Percentiles rank a stretch among this genome's conserved stretches.
phyloP scores from a whole-genome alignment of 2,888 invertebrate genomes.

The Oxycera nigricornis region DNA sequence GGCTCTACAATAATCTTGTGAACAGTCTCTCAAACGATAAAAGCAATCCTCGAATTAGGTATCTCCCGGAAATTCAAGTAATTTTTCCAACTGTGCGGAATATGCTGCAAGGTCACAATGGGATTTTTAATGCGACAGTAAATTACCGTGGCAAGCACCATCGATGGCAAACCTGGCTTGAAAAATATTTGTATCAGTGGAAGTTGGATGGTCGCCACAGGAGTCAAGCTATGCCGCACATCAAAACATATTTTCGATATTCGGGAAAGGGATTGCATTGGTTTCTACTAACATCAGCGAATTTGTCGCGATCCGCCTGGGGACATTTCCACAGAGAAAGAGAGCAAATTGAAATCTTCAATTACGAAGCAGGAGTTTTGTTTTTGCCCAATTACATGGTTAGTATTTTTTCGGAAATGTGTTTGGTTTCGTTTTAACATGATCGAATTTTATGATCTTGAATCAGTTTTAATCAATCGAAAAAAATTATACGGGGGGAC shows the following conservation, averaged over 20 bases:
- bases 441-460: no score
- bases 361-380: slow-evolving; percentile 91
- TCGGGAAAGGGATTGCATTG: slow-evolving; percentile 74
- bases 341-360: slow-evolving; percentile 74
- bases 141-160: slow-evolving; percentile 83
- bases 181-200: slow-evolving; percentile 82
- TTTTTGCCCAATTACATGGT: slow-evolving; percentile 85
- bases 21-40: slow-evolving; percentile 67
- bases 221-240: slow-evolving; percentile 91
- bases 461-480: no score
- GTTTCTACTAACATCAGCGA: slow-evolving; percentile 90
- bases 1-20: slow-evolving; percentile 81
- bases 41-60: slow-evolving; percentile 64
- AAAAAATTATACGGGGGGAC: no score
- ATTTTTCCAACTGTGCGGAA: slow-evolving; percentile 84
- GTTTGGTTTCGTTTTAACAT: no score
- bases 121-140: slow-evolving; percentile 81
- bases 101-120: slow-evolving; percentile 84
- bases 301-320: slow-evolving; percentile 98
- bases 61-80: slow-evolving; percentile 67
- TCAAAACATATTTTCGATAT: slow-evolving; percentile 85
- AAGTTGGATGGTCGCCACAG: slow-evolving; percentile 72
- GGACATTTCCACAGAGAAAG: slow-evolving; percentile 72
- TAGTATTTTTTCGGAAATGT: no score
- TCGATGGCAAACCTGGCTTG: slow-evolving; percentile 86